Conservation (phyloP, 2,797 vertebrate species). For the Allochrocebus solatus region DNA sequence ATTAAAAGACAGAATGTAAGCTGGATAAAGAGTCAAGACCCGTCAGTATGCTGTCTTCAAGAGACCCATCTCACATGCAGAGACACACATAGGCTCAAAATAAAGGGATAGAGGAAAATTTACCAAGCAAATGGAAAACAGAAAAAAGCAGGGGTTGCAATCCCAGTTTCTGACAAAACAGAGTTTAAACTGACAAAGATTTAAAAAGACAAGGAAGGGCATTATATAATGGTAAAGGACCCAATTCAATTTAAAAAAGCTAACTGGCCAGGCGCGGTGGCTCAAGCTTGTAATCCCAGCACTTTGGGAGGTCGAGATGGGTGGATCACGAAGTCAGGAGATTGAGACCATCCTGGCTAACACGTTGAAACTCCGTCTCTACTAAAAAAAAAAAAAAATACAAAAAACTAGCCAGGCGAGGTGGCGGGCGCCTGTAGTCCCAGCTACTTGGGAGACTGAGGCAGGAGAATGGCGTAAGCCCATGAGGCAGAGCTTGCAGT, state of each 20-base stretch:
- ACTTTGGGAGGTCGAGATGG: no score
- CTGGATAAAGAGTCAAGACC: neutral
- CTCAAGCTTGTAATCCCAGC: no score
- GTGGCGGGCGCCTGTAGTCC: no score
- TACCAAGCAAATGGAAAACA: neutral
- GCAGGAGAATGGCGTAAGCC: no score
- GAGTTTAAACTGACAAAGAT: neutral
- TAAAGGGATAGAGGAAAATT: neutral
- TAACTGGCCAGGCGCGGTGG: no score
- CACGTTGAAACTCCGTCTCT: no score
- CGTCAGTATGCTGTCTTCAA: neutral
- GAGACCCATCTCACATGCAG: neutral
- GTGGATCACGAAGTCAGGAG: no score
- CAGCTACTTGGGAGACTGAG: no score
- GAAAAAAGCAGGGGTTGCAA: neutral
- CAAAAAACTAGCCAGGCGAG: no score
- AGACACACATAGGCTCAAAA: neutral
- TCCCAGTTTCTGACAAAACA: neutral
- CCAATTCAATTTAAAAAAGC: neutral
- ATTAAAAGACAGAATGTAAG: neutral
- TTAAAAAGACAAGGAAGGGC: neutral
- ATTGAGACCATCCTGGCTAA: no score
- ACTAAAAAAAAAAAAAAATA: no score
- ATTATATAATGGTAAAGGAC: neutral
- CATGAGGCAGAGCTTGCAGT: no score